Percentiles rank a stretch among this genome's conserved stretches.
phyloP scores from a whole-genome alignment of 1,140 invertebrate species.

The Trichonephila clavata region DNA sequence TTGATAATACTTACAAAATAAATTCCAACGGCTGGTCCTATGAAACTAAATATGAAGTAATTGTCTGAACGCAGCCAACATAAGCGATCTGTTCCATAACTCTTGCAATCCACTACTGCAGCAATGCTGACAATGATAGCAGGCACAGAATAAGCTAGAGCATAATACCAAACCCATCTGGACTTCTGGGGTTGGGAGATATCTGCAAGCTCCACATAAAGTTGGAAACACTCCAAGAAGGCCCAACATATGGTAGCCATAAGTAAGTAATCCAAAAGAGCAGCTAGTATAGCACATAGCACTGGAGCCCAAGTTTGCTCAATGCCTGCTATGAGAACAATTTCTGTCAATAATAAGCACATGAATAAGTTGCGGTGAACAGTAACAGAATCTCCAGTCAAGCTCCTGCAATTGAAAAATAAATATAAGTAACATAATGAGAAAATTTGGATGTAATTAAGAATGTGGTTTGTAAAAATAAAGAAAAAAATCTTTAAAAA shows the following conservation, averaged over 20 bases:
- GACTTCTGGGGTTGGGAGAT: conserved; percentile 91
- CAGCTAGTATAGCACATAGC: conserved; percentile 94
- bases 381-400: conserved; percentile 76
- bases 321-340: conserved; percentile 95
- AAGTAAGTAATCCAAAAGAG: conserved; percentile 96
- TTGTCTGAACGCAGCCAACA: conserved; percentile 94
- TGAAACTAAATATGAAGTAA: conserved; percentile 95
- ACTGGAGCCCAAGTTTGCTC: conserved; percentile 91
- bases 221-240: conserved; percentile 89
- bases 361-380: conserved; percentile 82
- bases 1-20: conserved; percentile 69
- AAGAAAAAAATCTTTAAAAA: not conserved
- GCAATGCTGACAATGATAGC: conserved; percentile 89
- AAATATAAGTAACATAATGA: not conserved
- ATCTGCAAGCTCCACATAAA: conserved; percentile 97
- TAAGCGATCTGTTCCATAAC: conserved; percentile 92
- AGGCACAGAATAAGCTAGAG: conserved; percentile 90
- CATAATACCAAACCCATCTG: conserved; percentile 88
- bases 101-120: conserved; percentile 88
- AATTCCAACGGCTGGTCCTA: conserved; percentile 90
- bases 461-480: not conserved
- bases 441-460: not conserved
- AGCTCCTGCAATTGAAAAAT: conserved; percentile 58
- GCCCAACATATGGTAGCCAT: conserved; percentile 96
- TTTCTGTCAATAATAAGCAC: conserved; percentile 94